Base-by-base conservation (phyloP, 2,888 invertebrate genomes). In the Drosophila prostipennis region DNA sequence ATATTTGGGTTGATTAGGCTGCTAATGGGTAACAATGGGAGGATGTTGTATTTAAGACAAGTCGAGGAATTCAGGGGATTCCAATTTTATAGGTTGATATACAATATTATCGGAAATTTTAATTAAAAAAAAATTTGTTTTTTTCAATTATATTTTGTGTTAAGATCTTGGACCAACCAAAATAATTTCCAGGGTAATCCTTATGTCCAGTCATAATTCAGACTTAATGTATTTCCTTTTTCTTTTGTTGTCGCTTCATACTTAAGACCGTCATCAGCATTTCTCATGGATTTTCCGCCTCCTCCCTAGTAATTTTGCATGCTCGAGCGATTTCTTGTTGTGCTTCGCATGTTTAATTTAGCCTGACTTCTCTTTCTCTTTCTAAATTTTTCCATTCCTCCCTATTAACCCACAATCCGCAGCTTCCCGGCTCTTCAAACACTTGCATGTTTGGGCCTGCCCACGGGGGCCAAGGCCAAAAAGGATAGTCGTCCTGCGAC, bases 201-300 rank as follows among this genome's bases (percentile, higher is more conserved):
- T 16, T 26, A n/a, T n/a, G 53, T 46, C 40, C n/a, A 46, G 11
- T 37, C 7, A 10, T 0, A 10, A 10, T 52, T 36, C 1, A 8
- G 14, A 13, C 29, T 29, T 51, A 34, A 61, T 60, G 39, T 43
- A 49, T 56, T 53, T 36, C 36, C 23, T 56, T 57, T 34, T 46
- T 53, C 59, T 52, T 67, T 65, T 71, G 55, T 52, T 68, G 43
- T 59, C 40, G 49, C 54, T 63, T 14, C 29, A 26, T 63, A 63
- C 78, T 81, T 79, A 76, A 84, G 76, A 81, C 73, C 81, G 63
- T 81, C 79, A 82, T 84, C 85, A 79, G 73, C 80, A 74, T 80
- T 81, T 79, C 74, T 61, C 63, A 70, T 78, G 69, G 49, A 61
- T 56, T 36, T 51, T 45, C 29, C 52, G 42, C 56, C 26, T 19